Percentiles rank a stretch among this genome's conserved stretches.
These are phyloP conservation scores for Polyodon spathula DNA, from an alignment of 2,113 vertebrate species.

Conservation along the genomic window DNA sequence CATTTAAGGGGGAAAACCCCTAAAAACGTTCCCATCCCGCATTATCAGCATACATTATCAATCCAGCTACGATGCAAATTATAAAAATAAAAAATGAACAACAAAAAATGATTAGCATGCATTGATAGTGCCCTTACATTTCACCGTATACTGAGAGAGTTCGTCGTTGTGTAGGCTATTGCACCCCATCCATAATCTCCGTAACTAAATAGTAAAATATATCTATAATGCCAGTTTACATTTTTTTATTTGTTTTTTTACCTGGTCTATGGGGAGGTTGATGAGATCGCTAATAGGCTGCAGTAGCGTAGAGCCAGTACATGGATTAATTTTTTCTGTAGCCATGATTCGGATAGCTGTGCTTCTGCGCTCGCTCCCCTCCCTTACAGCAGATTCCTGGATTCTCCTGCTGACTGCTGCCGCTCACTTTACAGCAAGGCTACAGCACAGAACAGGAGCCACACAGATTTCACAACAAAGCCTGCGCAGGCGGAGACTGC, in stretches of 20 bases:
- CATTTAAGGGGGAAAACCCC: no score
- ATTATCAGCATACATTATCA: no score
- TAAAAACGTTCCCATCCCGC: no score
- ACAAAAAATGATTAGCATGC: no score
- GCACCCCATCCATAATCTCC: no score
- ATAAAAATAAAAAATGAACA: no score
- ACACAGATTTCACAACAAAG: constrained; percentile 21
- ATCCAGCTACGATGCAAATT: no score
- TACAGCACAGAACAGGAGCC: constrained; percentile 32
- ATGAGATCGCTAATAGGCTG: constrained; percentile 86
- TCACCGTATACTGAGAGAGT: no score
- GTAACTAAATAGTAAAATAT: no score
- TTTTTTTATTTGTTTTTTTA: constrained; percentile 40
- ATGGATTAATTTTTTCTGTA: constrained; percentile 63
- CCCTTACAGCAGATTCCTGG: constrained; percentile 7
- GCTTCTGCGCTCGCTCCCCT: constrained; percentile 24
- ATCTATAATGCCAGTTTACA: no score
- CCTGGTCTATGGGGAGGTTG: constrained; percentile 87
- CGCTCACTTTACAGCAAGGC: constrained; percentile 34
- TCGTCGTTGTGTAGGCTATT: no score
- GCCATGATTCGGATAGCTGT: constrained; percentile 59
- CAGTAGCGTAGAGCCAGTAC: constrained; percentile 82
- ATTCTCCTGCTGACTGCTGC: constrained; percentile 12
- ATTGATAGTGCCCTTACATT: no score
- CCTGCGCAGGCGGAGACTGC: constrained; percentile 20